Evolutionary conservation across 2,888 invertebrate species (phyloP).

Genomic region (Syrista parreyssii): DNA sequence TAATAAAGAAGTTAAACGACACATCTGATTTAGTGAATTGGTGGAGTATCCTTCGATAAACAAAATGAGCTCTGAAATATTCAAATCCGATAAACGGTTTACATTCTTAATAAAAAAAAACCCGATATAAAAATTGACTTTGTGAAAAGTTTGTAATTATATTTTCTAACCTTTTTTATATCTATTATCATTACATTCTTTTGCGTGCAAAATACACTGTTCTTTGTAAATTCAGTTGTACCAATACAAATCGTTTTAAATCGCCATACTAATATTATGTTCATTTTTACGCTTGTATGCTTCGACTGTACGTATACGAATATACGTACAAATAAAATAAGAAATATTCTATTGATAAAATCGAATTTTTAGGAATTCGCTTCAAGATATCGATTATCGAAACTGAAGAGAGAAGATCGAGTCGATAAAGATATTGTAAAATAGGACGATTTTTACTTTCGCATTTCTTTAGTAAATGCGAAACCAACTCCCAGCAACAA

Average conservation of each 20-base stretch:
- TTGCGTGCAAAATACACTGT: background rate
- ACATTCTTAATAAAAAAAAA: too few relatives aligned
- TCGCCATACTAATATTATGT: background rate
- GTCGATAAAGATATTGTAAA: background rate
- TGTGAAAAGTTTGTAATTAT: too few relatives aligned
- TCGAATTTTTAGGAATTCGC: constrained; percentile 14
- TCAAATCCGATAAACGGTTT: too few relatives aligned
- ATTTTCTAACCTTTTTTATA: too few relatives aligned
- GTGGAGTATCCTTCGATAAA: constrained; percentile 20
- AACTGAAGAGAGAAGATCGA: constrained; percentile 6
- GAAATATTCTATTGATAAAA: background rate
- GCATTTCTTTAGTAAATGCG: background rate
- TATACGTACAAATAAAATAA: background rate
- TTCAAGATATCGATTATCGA: constrained; percentile 19
- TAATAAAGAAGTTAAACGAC: constrained; percentile 24
- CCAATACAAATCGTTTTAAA: background rate
- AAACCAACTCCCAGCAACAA: background rate
- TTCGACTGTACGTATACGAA: background rate
- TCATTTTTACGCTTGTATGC: background rate
- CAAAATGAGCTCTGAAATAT: too few relatives aligned
- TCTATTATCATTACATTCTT: background rate
- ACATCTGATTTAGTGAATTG: constrained; percentile 31
- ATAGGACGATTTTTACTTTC: background rate
- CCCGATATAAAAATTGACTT: too few relatives aligned
- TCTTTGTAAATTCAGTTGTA: background rate